Conservation (phyloP, 2,797 vertebrate genomes). For the Sebastes miniatus region DNA sequence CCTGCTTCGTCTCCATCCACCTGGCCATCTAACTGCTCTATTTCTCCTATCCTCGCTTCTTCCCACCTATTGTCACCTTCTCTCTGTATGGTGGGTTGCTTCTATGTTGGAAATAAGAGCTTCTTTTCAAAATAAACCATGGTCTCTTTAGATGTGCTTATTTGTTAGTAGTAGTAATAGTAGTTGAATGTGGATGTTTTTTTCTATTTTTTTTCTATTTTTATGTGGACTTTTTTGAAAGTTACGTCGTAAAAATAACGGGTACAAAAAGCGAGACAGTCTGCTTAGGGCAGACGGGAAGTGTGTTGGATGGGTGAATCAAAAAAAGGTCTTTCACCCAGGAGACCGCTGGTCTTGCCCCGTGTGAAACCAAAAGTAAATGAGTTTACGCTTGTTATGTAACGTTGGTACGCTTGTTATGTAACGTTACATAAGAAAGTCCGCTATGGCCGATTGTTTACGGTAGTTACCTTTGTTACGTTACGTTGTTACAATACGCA, state of each 20-base stretch:
- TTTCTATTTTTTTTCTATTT: background rate
- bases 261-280: background rate
- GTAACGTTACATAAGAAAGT: background rate
- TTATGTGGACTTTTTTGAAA: background rate
- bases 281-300: too few relatives aligned
- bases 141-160: conserved; percentile 10
- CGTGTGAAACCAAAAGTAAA: background rate
- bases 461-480: too few relatives aligned
- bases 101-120: conserved; percentile 38
- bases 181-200: background rate
- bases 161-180: background rate
- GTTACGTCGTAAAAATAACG: background rate
- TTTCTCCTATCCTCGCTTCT: conserved; percentile 36
- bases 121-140: conserved; percentile 26
- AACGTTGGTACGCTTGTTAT: background rate
- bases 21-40: conserved; percentile 52
- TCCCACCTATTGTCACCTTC: conserved; percentile 40
- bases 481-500: too few relatives aligned
- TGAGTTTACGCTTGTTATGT: background rate
- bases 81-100: background rate
- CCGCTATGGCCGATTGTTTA: too few relatives aligned
- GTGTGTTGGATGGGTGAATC: background rate
- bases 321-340: background rate
- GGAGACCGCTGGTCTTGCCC: background rate
- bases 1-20: conserved; percentile 41